Evolutionary conservation across 2,113 vertebrate species (phyloP).

Genomic region (Mohoua ochrocephala): DNA sequence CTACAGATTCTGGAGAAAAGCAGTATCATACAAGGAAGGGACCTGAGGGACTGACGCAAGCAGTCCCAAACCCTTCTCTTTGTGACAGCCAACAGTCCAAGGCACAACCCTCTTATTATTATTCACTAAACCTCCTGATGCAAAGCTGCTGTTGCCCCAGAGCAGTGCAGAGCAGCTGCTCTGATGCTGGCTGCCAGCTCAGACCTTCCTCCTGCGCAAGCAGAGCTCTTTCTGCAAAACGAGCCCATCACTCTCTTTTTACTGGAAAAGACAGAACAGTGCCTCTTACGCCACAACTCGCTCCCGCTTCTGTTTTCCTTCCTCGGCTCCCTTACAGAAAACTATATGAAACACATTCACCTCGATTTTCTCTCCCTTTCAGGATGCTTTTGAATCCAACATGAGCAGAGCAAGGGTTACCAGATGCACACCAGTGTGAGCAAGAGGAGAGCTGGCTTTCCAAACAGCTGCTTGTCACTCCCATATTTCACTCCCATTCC

Average conservation of each 20-base stretch:
- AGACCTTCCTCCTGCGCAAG: neutral
- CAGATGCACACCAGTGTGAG: fast-evolving
- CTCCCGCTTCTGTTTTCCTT: neutral
- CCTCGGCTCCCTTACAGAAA: neutral
- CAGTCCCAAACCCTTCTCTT: neutral
- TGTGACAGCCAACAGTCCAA: neutral
- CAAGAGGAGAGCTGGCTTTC: neutral
- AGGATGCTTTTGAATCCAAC: neutral
- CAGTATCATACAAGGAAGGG: neutral
- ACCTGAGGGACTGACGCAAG: fast-evolving
- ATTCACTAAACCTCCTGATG: neutral
- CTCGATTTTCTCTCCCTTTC: neutral
- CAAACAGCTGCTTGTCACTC: neutral
- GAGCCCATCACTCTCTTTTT: neutral
- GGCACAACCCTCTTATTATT: neutral
- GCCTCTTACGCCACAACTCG: neutral
- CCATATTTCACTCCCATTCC: neutral
- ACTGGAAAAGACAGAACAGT: neutral
- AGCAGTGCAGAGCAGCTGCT: neutral
- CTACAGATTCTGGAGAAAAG: neutral
- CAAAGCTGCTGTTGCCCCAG: neutral
- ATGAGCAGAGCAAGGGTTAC: neutral
- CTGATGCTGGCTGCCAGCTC: neutral
- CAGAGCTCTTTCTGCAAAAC: neutral
- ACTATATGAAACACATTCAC: neutral